phyloP scores from a whole-genome alignment of 2,797 vertebrate genomes.

The Rhabdomys pumilio region DNA sequence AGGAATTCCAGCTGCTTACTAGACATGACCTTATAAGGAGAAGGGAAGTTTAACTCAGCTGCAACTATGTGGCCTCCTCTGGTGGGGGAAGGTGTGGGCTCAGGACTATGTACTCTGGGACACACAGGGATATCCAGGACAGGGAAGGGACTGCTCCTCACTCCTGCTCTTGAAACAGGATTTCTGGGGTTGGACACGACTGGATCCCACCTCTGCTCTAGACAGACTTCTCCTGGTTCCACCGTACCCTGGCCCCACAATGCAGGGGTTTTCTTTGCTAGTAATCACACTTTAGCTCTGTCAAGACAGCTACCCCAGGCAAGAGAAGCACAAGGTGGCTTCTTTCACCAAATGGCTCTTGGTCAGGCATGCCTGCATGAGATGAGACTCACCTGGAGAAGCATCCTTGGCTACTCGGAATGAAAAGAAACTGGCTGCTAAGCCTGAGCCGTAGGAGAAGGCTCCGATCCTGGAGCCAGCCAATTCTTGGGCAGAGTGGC shows the following conservation, averaged over 20 bases:
- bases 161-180: not conserved
- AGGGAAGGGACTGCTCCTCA: not conserved
- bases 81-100: not conserved
- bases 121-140: not conserved
- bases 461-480: constrained; percentile 88
- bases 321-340: not conserved
- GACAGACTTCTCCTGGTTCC: not conserved
- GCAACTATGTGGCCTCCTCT: not conserved
- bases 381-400: constrained; percentile 81
- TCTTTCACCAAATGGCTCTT: not conserved
- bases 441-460: constrained; percentile 90
- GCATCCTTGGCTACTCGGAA: constrained; percentile 86
- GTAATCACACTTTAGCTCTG: not conserved
- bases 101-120: not conserved
- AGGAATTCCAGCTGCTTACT: not conserved
- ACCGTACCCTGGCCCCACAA: not conserved
- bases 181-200: not conserved
- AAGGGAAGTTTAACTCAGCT: not conserved
- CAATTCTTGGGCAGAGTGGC: constrained; percentile 87
- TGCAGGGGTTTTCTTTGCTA: not conserved
- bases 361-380: not conserved
- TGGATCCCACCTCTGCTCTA: not conserved
- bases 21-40: not conserved
- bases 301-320: not conserved
- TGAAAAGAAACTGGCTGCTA: constrained; percentile 90